Percentiles rank a stretch among this genome's conserved stretches.
Evolutionary conservation across 2,888 invertebrate genomes (phyloP).

Genomic region (Monochamus alternatus): DNA sequence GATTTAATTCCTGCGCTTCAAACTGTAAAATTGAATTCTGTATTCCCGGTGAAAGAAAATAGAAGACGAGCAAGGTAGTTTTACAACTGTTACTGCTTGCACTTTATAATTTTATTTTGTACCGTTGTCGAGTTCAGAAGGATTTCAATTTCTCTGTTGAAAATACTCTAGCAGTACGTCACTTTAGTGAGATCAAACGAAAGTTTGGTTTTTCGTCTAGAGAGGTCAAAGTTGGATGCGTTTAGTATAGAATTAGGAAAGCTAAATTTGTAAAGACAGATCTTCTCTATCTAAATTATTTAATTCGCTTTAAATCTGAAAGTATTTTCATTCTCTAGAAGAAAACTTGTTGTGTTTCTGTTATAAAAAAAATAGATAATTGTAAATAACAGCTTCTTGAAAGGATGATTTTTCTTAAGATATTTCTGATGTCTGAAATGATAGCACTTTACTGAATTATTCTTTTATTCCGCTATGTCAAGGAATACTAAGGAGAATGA

Average conservation of each 20-base stretch:
- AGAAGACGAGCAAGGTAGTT: constrained; percentile 51
- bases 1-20: constrained; percentile 42
- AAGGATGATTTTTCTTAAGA: no score
- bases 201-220: constrained; percentile 38
- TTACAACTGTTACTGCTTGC: constrained; percentile 55
- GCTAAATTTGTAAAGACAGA: constrained; percentile 42
- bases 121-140: constrained; percentile 51
- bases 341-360: no score
- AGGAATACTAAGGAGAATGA: no score
- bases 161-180: constrained; percentile 49
- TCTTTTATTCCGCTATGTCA: no score
- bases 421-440: no score
- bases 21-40: constrained; percentile 54
- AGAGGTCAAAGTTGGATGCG: constrained; percentile 51
- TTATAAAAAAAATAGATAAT: no score
- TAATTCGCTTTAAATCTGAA: no score
- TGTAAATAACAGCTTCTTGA: no score
- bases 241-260: constrained; percentile 44
- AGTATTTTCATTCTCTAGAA: no score
- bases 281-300: constrained; percentile 6
- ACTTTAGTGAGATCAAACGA: constrained; percentile 53
- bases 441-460: no score
- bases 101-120: constrained; percentile 59
- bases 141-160: constrained; percentile 45
- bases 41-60: constrained; percentile 45